Conservation (phyloP, 1,140 invertebrate genomes). For the Pseudachorutes palmiensis region DNA sequence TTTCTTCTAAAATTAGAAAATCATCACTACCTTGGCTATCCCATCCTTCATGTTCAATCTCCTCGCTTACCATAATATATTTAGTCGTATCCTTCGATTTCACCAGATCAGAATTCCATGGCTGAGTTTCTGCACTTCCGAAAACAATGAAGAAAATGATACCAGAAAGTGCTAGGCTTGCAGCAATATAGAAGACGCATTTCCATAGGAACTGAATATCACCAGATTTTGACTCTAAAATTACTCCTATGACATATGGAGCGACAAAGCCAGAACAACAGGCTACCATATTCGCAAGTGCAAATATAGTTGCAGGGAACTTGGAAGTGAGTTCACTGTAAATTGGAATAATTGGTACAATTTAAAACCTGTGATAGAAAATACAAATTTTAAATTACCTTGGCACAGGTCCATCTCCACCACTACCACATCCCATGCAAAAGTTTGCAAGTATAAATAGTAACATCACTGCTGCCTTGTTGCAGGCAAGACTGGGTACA, state of each 20-base stretch:
- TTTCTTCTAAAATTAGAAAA: too few relatives aligned
- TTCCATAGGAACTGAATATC: not conserved
- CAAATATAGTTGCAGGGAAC: not conserved
- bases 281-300: not conserved
- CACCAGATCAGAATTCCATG: not conserved
- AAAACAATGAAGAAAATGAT: not conserved
- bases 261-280: not conserved
- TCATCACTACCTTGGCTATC: too few relatives aligned
- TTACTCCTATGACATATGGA: not conserved
- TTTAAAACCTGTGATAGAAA: not conserved
- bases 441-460: not conserved
- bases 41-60: too few relatives aligned
- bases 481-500: not conserved
- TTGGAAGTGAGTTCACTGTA: not conserved
- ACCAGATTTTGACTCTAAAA: not conserved
- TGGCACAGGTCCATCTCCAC: not conserved
- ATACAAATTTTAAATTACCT: not conserved
- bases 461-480: not conserved
- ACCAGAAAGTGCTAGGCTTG: not conserved
- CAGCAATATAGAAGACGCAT: not conserved
- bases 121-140: not conserved
- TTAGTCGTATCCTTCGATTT: too few relatives aligned
- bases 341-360: not conserved
- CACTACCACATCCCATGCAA: not conserved
- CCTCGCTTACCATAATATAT: too few relatives aligned